phyloP scores from a whole-genome alignment of 2,888 invertebrate genomes.

The Octodonta nipae region DNA sequence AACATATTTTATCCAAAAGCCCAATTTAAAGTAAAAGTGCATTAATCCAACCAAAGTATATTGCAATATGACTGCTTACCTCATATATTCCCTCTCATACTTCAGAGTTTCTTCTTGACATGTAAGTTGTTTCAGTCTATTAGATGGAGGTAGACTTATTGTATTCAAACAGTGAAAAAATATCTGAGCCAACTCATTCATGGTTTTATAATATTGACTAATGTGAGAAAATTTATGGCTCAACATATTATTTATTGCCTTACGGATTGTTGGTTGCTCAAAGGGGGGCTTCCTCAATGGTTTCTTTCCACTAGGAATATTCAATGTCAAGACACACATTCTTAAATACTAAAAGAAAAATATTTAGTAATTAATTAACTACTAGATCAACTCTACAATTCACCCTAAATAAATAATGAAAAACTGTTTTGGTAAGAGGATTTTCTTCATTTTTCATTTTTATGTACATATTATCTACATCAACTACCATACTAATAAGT shows the following conservation, averaged over 20 bases:
- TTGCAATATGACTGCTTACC: constrained; percentile 44
- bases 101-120: constrained; percentile 71
- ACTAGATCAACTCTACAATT: too few relatives aligned
- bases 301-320: constrained; percentile 69
- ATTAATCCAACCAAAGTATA: too few relatives aligned
- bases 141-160: constrained; percentile 87
- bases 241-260: constrained; percentile 82
- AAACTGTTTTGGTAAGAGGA: constrained; percentile 82
- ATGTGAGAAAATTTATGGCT: constrained; percentile 74
- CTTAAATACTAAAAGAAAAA: constrained; percentile 50
- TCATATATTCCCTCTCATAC: constrained; percentile 83
- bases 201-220: constrained; percentile 51
- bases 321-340: constrained; percentile 72
- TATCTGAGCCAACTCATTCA: constrained; percentile 83
- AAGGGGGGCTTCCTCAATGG: constrained; percentile 86
- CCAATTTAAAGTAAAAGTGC: too few relatives aligned
- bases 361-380: constrained; percentile 2
- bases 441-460: constrained; percentile 86
- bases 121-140: constrained; percentile 57
- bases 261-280: constrained; percentile 83
- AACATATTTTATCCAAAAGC: too few relatives aligned
- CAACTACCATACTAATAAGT: constrained; percentile 78
- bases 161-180: constrained; percentile 86
- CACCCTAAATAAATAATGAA: constrained; percentile 78
- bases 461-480: constrained; percentile 88